Conservation (phyloP, 2,888 invertebrate genomes). For the Amorpha juglandis region DNA sequence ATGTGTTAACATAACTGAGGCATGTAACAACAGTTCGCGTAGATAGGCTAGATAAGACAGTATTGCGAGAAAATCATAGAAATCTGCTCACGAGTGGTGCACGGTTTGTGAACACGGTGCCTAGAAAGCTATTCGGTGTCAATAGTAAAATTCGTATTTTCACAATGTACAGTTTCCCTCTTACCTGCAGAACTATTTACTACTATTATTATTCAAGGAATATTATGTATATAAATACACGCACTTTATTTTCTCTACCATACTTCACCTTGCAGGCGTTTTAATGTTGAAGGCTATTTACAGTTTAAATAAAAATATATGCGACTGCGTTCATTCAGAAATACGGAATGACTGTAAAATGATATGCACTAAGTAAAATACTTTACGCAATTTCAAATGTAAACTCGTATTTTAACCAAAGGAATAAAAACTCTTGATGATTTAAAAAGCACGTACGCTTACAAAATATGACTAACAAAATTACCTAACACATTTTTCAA, state of each 20-base stretch:
- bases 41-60: slow-evolving; percentile 14
- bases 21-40: slow-evolving; percentile 8
- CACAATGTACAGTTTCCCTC: slow-evolving; percentile 13
- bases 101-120: slow-evolving; percentile 15
- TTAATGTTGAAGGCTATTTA: background rate
- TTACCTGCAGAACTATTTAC: background rate
- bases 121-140: slow-evolving; percentile 20
- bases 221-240: too few relatives aligned
- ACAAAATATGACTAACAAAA: background rate
- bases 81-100: slow-evolving; percentile 14
- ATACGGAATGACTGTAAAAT: background rate
- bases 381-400: background rate
- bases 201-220: background rate
- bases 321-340: background rate
- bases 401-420: too few relatives aligned
- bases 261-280: background rate
- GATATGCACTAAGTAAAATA: background rate
- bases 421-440: too few relatives aligned
- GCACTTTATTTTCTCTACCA: background rate
- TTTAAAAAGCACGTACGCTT: background rate
- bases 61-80: slow-evolving; percentile 19
- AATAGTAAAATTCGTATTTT: slow-evolving; percentile 19
- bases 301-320: background rate
- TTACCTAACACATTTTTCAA: background rate
- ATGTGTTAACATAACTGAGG: slow-evolving; percentile 14